Percentiles rank a stretch among this genome's conserved stretches.
phyloP scores from a whole-genome alignment of 2,113 vertebrate genomes.

The Atlantisia rogersi region DNA sequence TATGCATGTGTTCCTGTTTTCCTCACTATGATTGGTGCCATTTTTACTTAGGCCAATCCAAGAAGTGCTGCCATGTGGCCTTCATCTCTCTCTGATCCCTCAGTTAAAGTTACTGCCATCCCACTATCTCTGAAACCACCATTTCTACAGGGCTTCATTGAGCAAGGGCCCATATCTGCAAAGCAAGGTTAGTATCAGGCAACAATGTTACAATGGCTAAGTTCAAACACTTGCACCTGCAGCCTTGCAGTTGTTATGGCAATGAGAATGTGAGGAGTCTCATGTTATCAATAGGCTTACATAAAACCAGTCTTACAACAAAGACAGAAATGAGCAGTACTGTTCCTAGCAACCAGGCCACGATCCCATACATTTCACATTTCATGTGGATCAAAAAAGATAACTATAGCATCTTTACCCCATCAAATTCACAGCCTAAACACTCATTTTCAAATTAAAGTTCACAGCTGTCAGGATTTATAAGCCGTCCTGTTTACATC shows the following conservation, averaged over 20 bases:
- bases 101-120: not conserved
- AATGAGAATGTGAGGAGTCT: not conserved
- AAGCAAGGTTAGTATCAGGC: not conserved
- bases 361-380: not conserved
- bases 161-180: not conserved
- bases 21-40: not conserved
- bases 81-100: not conserved
- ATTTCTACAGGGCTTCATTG: not conserved
- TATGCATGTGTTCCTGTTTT: rapidly evolving
- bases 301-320: not conserved
- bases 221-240: not conserved
- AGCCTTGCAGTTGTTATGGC: not conserved
- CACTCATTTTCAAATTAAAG: not conserved
- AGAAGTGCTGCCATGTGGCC: not conserved
- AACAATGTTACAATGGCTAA: not conserved
- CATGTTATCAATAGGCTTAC: not conserved
- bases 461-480: not conserved
- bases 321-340: not conserved
- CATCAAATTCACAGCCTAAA: not conserved
- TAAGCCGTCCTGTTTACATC: not conserved
- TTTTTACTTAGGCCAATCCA: not conserved
- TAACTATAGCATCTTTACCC: not conserved
- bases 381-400: not conserved
- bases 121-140: not conserved
- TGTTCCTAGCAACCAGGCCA: not conserved